Evolutionary conservation across 2,888 invertebrate species (phyloP), one percentile per base, ranked within the genome.

Genomic region (Chymomyza caudatula): DNA sequence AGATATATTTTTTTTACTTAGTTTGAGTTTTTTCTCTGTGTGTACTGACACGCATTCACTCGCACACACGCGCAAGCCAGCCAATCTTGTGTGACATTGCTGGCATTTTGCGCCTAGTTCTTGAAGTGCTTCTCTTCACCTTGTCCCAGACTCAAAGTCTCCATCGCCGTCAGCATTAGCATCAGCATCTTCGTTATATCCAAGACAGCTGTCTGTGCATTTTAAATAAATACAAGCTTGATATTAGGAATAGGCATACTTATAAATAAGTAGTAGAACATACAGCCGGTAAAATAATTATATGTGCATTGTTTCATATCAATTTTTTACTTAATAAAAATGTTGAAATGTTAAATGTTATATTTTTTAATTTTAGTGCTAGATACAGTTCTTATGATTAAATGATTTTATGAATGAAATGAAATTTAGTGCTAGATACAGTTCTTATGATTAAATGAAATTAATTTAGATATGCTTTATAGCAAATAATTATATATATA

Each of bases 201-300:
- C 47, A 47, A 47, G 47, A 47, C 65, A 69, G 62, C 78, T 67
- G 69, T 25, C 63, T 54, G 29, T 74, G 78, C 65, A 78, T 73
- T 76, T 71, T 63, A 71, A 78, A 84, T 73, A 74, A 56, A 69
- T 60, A 69, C 73, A 80, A 77, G 57, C 47, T 51, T 11, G 11
- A 37, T 37, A 37, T 37, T 37, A 37, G 29, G 11, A 8, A 37
- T 37, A 47, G 44, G 44, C 44, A 44, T 44, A 17, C 17, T 44
- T 17, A 44, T 44, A 44, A 44, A 44, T 44, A 29, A 29, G 29
- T 29, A 29, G 29, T 29, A 29, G 8, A 11, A n/a, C n/a, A n/a
- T n/a, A n/a, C n/a, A n/a, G n/a, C n/a, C n/a, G n/a, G n/a, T n/a
- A n/a, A n/a, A n/a, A n/a, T n/a, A n/a, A n/a, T n/a, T n/a, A n/a